Evolutionary conservation across 1,140 invertebrate species (phyloP), one percentile per base, ranked within the genome.

Genomic region (Lordiphosa collinella): DNA sequence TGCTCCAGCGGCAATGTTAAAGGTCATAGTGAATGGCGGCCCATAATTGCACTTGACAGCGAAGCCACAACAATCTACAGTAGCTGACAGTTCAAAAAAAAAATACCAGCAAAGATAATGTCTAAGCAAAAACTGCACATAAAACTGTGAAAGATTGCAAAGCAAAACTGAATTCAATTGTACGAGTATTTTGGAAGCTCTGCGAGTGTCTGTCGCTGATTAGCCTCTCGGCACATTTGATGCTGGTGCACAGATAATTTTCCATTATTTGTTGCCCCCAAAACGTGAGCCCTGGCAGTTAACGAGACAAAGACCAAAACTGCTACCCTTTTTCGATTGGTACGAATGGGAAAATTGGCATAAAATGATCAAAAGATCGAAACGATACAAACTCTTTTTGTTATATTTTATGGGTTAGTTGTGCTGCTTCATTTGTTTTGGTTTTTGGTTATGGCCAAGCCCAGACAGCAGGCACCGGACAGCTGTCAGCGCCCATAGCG

Each of bases 1-100:
- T 38, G 11, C 12, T 43, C 8, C 41, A 25, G 25, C 41, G 41
- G 41, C 41, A 44, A 44, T 44, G 41, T 44, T 22, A 44, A 44
- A 44, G 41, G 41, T 44, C 41, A 31, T 12, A 44, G 41, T 44
- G 41, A 44, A 44, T 29, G 41, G 41, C 41, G 41, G 41, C 22
- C 41, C 41, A 44, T 44, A 44, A 44, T 44, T 44, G 41, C 41
- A 44, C 41, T 44, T 44, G 41, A 44, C 41, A 44, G 41, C 41
- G 31, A 29, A 44, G 22, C 41, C 25, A 44, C 41, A 44, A 22
- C 41, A 44, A 31, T 38, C 36, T 38, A 38, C 36, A 38, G 14
- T 18, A 18, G 14, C 37, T 40, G 37, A 40, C 40, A 43, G 18
- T 25, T 25, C 6, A 2, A 25, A 44, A 44, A 29, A 44, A 9